Conservation (phyloP, 2,888 invertebrate genomes). For the Formica aserva region DNA sequence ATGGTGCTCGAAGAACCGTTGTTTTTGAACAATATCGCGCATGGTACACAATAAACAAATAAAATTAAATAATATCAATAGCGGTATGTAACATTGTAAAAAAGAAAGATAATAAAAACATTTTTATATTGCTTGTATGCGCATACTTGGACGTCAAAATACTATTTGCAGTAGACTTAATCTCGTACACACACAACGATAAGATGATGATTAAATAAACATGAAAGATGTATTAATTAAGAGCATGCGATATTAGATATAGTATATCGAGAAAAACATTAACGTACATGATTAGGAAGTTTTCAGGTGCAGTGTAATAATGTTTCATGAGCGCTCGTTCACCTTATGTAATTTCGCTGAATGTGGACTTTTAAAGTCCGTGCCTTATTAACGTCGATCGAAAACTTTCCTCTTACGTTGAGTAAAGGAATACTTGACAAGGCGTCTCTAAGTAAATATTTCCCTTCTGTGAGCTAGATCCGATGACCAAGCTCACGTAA, state of each 20-base stretch:
- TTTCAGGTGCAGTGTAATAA: slow-evolving; percentile 53
- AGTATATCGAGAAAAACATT: neutral
- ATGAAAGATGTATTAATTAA: neutral
- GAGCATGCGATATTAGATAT: neutral
- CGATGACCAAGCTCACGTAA: neutral
- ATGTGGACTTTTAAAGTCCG: slow-evolving; percentile 34
- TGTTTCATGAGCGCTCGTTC: slow-evolving; percentile 40
- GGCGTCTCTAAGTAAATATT: slow-evolving; percentile 52
- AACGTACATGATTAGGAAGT: neutral
- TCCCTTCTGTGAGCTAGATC: slow-evolving; percentile 9
- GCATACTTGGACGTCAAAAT: neutral
- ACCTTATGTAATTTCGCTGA: slow-evolving; percentile 50
- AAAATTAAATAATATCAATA: slow-evolving; percentile 38
- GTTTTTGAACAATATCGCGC: slow-evolving; percentile 54
- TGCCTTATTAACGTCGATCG: slow-evolving; percentile 52
- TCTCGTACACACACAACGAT: neutral
- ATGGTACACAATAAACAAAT: slow-evolving; percentile 17
- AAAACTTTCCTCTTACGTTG: slow-evolving; percentile 51
- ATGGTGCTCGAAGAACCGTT: slow-evolving; percentile 58
- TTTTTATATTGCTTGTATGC: neutral
- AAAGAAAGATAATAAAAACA: neutral
- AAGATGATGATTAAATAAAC: neutral
- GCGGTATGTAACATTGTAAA: neutral
- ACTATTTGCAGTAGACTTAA: neutral
- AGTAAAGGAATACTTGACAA: slow-evolving; percentile 42